Percentiles rank a stretch among this genome's conserved stretches.
These are phyloP conservation scores for Bryconaethiops microstoma DNA, from an alignment of 2,797 vertebrate species.

Conservation along the genomic window DNA sequence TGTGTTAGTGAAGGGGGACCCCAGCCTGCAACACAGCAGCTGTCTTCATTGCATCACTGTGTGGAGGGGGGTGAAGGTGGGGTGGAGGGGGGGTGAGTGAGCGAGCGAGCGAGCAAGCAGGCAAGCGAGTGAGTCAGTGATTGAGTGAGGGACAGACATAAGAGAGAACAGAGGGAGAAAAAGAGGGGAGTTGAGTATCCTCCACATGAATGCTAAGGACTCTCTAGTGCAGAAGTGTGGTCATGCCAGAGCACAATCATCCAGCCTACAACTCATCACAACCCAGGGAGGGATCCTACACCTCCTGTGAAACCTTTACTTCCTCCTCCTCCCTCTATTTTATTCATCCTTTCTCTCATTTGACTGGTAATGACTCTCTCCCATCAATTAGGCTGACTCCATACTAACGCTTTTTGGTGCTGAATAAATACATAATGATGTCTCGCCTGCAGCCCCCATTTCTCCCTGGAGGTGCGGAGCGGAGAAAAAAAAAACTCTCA, in stretches of 20 bases:
- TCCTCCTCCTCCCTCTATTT: conserved; percentile 38
- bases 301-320: conserved; percentile 29
- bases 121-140: conserved; percentile 22
- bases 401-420: conserved; percentile 28
- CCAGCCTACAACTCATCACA: conserved; percentile 55
- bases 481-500: conserved; percentile 14
- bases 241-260: conserved; percentile 51
- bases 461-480: conserved; percentile 36
- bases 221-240: conserved; percentile 44
- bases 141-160: conserved; percentile 24
- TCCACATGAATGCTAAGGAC: conserved; percentile 53
- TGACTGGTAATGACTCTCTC: conserved; percentile 42
- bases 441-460: conserved; percentile 33
- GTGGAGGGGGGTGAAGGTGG: background rate
- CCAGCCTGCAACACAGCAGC: conserved; percentile 49
- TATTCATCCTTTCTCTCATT: conserved; percentile 49
- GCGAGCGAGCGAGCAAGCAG: background rate
- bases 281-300: conserved; percentile 34
- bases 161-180: background rate
- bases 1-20: conserved; percentile 48
- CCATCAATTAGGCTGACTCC: conserved; percentile 55
- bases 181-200: conserved; percentile 37
- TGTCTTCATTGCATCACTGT: conserved; percentile 51
- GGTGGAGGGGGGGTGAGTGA: background rate
- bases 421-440: conserved; percentile 46